Conservation (phyloP, 2,888 invertebrate genomes). For the Sinhomidia bicolor region DNA sequence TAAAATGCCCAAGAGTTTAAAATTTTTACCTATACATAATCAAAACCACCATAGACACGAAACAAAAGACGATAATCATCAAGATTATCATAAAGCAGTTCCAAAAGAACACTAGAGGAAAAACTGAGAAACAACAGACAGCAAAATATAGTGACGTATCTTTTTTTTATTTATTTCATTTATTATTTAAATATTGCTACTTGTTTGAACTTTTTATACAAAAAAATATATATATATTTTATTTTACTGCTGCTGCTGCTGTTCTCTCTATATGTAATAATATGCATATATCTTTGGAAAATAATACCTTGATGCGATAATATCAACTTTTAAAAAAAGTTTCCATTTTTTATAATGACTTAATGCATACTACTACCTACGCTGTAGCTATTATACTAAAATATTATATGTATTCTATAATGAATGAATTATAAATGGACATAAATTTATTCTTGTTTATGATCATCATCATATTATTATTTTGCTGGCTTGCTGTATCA, state of each 20-base stretch:
- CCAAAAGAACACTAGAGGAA: too few relatives aligned
- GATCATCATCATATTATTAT: too few relatives aligned
- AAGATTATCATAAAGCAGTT: too few relatives aligned
- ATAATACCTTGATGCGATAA: background rate
- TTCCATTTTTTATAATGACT: background rate
- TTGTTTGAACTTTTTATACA: background rate
- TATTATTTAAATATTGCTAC: background rate
- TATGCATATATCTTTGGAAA: background rate
- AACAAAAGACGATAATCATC: too few relatives aligned
- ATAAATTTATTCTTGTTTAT: too few relatives aligned
- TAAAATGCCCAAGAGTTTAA: too few relatives aligned
- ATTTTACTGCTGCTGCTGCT: too few relatives aligned
- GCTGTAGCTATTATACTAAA: background rate
- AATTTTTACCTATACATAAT: too few relatives aligned
- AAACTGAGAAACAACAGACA: too few relatives aligned
- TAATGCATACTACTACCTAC: background rate
- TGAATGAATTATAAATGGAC: background rate
- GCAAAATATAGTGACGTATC: too few relatives aligned
- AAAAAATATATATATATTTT: background rate
- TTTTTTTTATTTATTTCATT: too few relatives aligned
- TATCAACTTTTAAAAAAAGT: background rate
- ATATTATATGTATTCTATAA: background rate
- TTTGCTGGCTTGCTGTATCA: background rate
- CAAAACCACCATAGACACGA: too few relatives aligned
- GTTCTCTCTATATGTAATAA: background rate